Evolutionary conservation across 2,797 vertebrate genomes (phyloP).

Genomic region (Gallirallus australis): DNA sequence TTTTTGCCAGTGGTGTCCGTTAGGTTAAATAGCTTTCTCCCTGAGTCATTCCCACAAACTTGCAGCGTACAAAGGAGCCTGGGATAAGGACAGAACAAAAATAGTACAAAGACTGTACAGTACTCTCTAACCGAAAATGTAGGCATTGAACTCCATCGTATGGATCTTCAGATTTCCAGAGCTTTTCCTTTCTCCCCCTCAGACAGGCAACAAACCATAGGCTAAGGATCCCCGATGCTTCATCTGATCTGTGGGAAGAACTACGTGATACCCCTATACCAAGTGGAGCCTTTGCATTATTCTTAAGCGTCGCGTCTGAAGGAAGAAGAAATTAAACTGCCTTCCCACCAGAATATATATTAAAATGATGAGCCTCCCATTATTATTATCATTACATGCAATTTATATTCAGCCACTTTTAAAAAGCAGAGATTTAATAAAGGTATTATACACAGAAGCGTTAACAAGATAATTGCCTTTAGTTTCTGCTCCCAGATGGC

Average conservation of each 20-base stretch:
- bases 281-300: neutral
- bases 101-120: constrained; percentile 70
- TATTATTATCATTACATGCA: neutral
- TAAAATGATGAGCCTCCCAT: neutral
- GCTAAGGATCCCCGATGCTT: neutral
- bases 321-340: neutral
- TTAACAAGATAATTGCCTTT: constrained; percentile 9
- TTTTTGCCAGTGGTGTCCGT: constrained; percentile 52
- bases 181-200: neutral
- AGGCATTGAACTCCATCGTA: neutral
- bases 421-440: constrained; percentile 12
- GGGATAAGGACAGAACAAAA: constrained; percentile 65
- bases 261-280: neutral
- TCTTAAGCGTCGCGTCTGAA: neutral
- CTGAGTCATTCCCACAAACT: constrained; percentile 74
- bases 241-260: neutral
- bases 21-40: constrained; percentile 74
- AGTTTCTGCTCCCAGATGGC: neutral
- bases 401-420: constrained; percentile 1
- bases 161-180: neutral
- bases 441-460: neutral
- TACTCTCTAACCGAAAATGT: constrained; percentile 40
- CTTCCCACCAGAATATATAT: neutral
- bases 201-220: neutral
- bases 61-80: constrained; percentile 49